phyloP scores from a whole-genome alignment of 2,888 invertebrate genomes.

The Biston stratarius region DNA sequence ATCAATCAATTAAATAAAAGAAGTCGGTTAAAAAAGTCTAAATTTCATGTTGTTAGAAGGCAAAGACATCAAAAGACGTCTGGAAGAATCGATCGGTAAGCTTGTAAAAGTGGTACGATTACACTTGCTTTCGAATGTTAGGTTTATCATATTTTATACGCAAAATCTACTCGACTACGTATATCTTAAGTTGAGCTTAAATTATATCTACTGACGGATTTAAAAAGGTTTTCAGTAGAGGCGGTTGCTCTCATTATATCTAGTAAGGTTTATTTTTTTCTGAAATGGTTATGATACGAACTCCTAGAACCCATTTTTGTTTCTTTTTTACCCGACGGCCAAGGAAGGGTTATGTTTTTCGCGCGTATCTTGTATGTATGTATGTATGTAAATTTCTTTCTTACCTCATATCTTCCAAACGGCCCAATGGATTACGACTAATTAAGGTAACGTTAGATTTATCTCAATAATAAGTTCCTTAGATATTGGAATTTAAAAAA shows the following conservation, averaged over 20 bases:
- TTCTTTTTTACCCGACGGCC: too few species aligned
- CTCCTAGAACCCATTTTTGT: too few species aligned
- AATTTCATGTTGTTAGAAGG: slow-evolving; percentile 11
- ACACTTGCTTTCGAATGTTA: not conserved
- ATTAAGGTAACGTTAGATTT: too few species aligned
- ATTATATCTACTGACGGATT: slow-evolving; percentile 3
- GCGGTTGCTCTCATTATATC: not conserved
- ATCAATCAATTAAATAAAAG: too few species aligned
- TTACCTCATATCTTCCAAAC: too few species aligned
- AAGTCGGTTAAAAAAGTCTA: too few species aligned
- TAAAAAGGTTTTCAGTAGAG: not conserved
- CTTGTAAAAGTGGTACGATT: not conserved
- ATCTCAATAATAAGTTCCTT: too few species aligned
- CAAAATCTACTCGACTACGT: slow-evolving; percentile 1
- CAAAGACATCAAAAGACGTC: slow-evolving; percentile 16
- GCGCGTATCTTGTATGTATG: too few species aligned
- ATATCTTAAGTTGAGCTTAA: slow-evolving; percentile 5
- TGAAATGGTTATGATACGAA: not conserved
- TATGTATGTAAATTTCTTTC: too few species aligned
- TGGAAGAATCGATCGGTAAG: slow-evolving; percentile 14
- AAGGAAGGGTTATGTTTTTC: too few species aligned
- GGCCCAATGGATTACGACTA: too few species aligned
- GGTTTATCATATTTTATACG: not conserved
- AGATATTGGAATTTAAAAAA: too few species aligned
- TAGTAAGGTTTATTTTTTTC: not conserved